Conservation (phyloP, 1,140 invertebrate genomes). For the Frieseomelitta varia region DNA sequence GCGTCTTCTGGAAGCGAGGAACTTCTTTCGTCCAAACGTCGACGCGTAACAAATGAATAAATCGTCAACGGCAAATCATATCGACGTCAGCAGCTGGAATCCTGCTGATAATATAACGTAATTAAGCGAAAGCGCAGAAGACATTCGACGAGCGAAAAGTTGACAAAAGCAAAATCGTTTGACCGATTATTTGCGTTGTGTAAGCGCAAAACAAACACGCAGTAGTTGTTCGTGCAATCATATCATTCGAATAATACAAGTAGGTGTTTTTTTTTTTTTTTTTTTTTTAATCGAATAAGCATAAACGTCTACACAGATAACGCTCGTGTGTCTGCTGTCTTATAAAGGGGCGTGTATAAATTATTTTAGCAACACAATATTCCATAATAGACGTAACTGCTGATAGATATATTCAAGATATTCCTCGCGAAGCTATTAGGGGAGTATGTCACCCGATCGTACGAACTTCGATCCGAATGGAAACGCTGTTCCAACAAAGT, state of each 20-base stretch:
- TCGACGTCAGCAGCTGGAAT: not conserved
- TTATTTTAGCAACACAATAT: not conserved
- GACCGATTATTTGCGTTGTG: not conserved
- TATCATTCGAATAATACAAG: slow-evolving; percentile 35
- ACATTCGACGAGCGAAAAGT: not conserved
- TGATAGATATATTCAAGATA: not conserved
- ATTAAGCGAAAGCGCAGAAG: not conserved
- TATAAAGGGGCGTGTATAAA: not conserved
- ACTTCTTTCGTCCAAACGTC: slow-evolving; percentile 2
- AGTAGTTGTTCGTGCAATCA: slow-evolving; percentile 22
- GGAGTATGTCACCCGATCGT: not conserved
- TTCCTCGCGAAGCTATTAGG: not conserved
- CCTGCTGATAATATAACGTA: not conserved
- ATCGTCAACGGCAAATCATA: not conserved
- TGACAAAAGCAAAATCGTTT: not conserved
- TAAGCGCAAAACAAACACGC: not conserved
- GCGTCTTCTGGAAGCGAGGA: not conserved
- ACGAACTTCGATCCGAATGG: not conserved
- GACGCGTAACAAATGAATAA: not conserved
- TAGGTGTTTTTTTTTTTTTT: too few relatives aligned
- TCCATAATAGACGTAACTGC: not conserved
- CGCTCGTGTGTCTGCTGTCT: not conserved
- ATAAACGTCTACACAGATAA: slow-evolving; percentile 2
- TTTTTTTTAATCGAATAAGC: slow-evolving; percentile 21
- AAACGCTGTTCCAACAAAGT: not conserved